Evolutionary conservation across 2,113 vertebrate species (phyloP).

Genomic region (Phyllopteryx taeniolatus): DNA sequence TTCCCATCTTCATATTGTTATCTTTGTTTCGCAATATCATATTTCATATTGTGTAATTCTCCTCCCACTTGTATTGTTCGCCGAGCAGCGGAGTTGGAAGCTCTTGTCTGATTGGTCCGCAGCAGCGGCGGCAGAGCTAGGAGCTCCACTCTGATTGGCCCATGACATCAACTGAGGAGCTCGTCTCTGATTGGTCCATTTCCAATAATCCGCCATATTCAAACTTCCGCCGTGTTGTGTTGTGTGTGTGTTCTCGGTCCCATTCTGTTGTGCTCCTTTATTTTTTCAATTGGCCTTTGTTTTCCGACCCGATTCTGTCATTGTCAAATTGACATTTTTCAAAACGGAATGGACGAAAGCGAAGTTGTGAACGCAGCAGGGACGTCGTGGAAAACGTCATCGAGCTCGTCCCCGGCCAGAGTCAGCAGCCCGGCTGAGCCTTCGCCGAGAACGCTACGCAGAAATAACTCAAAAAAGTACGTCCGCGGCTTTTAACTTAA

Average conservation of each 20-base stretch:
- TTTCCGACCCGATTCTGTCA: background rate
- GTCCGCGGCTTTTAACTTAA: background rate
- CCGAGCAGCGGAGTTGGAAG: background rate
- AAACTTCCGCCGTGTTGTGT: slow-evolving; percentile 63
- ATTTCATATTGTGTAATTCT: too few relatives aligned
- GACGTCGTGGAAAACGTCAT: slow-evolving; percentile 40
- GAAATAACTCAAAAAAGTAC: slow-evolving; percentile 61
- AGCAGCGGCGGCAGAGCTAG: too few relatives aligned
- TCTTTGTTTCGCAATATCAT: too few relatives aligned
- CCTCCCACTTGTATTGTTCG: too few relatives aligned
- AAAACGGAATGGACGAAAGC: slow-evolving; percentile 55
- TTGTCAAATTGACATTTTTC: background rate
- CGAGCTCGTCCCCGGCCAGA: slow-evolving; percentile 52
- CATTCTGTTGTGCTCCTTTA: slow-evolving; percentile 47
- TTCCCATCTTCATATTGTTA: too few relatives aligned
- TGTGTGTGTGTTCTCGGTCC: slow-evolving; percentile 9
- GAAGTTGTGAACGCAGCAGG: slow-evolving; percentile 35
- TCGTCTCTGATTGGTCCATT: slow-evolving; percentile 58
- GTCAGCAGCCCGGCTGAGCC: slow-evolving; percentile 33
- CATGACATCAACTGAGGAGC: background rate
- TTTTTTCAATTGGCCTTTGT: slow-evolving; percentile 26
- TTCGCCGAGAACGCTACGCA: slow-evolving; percentile 42
- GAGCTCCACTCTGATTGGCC: slow-evolving; percentile 55
- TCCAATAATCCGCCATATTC: slow-evolving; percentile 68
- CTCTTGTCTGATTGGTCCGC: slow-evolving; percentile 53